These are phyloP conservation scores for Uria lomvia DNA, from an alignment of 2,113 vertebrate species.

Conservation along the genomic window DNA sequence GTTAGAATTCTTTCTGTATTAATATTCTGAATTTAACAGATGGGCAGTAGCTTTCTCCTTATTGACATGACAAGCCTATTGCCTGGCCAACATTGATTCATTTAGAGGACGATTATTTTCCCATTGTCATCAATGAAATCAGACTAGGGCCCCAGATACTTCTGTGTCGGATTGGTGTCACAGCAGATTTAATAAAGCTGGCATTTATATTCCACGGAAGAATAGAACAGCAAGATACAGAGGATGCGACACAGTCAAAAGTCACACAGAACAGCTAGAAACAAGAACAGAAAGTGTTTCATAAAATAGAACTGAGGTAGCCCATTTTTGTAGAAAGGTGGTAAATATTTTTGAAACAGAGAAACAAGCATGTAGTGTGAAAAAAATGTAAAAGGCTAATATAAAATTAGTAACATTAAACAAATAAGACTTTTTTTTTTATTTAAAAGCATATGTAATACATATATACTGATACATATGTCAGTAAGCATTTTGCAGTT, in stretches of 20 bases:
- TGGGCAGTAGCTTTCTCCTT: background rate
- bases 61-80: background rate
- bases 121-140: background rate
- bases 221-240: constrained; percentile 16
- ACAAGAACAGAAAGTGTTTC: background rate
- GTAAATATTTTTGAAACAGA: background rate
- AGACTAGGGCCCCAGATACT: background rate
- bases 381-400: background rate
- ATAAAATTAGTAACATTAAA: background rate
- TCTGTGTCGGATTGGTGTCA: background rate
- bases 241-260: background rate
- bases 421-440: background rate
- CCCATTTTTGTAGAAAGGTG: background rate
- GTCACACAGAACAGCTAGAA: background rate
- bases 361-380: background rate
- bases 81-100: background rate
- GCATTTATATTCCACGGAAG: background rate
- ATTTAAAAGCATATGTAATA: background rate
- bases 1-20: background rate
- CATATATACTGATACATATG: background rate
- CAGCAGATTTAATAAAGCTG: background rate
- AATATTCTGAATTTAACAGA: background rate
- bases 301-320: background rate
- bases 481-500: background rate
- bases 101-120: constrained; percentile 3